Base-by-base conservation (phyloP, 2,797 vertebrate species). In the Alcedo quadribrachys region DNA sequence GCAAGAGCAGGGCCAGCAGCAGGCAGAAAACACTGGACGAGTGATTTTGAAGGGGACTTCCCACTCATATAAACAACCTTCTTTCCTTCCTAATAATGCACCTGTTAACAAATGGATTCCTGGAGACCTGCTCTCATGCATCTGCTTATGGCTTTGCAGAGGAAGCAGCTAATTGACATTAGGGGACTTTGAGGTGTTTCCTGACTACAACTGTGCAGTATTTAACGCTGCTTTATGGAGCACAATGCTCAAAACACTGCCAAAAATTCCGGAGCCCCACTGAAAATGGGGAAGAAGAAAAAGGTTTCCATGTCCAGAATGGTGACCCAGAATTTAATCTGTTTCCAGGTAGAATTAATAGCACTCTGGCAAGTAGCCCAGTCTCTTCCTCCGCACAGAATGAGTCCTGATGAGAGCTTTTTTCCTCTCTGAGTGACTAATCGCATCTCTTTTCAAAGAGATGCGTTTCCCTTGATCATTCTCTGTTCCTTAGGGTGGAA, bases 121-220 rank as follows among this genome's bases (percentile, higher is more conserved):
- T 93, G 74, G 57, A 78, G 76, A 87, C 63, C 76, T 69, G 82
- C 69, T 90, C 84, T 83, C 3, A 1, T 62, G 76, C 66, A 53
- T 94, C 92, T 90, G 88, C 88, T 92, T 67, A 63, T 0, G 6
- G 77, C 88, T 89, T 94, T 71, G 62, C 79, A 94, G 89, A 96
- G 92, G 92, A 96, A 96, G 85, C 65, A 85, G 91, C 87, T 94
- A 95, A 95, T 92, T 92, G 94, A 87, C 92, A 93, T 87, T 89
- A 73, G 91, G 94, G 91, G 92, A 94, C 76, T 93, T 75, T 14
- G 87, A 95, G 93, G 90, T 95, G 94, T 94, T 95, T 95, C 91
- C 89, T 93, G 89, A 78, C 69, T 81, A 7, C 78, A 95, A 80
- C 92, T 46, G 75, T 46, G 58, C 42, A 75, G 73, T 89, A 78